phyloP scores from a whole-genome alignment of 2,113 vertebrate genomes.

The Pollimyrus isidori region DNA sequence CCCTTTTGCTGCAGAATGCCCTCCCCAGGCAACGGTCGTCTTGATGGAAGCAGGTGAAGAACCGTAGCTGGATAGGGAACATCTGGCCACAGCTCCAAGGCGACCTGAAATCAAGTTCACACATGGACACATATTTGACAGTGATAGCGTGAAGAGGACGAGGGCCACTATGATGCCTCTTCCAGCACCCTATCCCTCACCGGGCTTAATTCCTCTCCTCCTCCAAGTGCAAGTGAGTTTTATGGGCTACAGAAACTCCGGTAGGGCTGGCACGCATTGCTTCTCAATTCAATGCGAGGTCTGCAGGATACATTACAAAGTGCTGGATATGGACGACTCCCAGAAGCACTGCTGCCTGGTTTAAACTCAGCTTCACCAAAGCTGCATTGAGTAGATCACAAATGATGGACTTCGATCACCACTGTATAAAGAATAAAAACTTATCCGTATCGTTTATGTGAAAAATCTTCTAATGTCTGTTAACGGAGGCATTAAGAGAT shows the following conservation, averaged over 20 bases:
- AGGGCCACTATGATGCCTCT: neutral
- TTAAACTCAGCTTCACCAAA: constrained; percentile 9
- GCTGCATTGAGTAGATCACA: neutral
- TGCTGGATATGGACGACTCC: neutral
- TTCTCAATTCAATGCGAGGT: neutral
- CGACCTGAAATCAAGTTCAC: neutral
- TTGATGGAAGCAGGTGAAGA: neutral
- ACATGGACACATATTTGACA: neutral
- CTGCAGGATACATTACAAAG: constrained; percentile 15
- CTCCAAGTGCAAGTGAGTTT: constrained; percentile 10
- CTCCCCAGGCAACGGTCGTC: neutral
- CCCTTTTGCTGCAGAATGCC: neutral
- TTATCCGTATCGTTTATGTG: neutral
- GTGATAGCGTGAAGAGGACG: neutral
- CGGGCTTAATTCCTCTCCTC: neutral
- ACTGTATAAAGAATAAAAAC: constrained; percentile 4
- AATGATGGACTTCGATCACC: neutral
- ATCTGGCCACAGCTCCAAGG: neutral
- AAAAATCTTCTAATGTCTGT: neutral
- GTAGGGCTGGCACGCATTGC: neutral
- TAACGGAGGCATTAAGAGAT: neutral
- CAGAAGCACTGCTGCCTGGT: constrained; percentile 6
- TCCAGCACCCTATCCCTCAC: neutral
- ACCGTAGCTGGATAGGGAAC: neutral
- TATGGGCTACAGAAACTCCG: constrained; percentile 23